Conservation (phyloP, 2,113 vertebrate species). For the Oryzias curvinotus region DNA sequence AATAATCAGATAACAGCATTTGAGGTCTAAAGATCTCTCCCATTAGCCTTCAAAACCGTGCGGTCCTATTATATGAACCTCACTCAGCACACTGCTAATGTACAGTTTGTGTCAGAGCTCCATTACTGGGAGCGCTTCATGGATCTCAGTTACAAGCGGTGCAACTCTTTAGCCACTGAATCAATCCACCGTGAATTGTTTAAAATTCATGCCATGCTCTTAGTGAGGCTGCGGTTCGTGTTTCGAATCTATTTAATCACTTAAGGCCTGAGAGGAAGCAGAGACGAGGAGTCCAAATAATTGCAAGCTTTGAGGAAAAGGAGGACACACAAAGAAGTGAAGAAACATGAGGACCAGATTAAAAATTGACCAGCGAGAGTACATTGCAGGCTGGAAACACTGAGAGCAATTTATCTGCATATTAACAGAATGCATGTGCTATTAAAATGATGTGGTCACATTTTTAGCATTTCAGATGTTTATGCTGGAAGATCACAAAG, state of each 20-base stretch:
- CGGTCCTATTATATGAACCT: constrained; percentile 6
- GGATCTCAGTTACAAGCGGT: constrained; percentile 29
- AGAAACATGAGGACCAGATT: not conserved
- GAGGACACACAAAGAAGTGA: not conserved
- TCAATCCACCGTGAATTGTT: constrained; percentile 53
- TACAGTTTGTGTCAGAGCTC: constrained; percentile 9
- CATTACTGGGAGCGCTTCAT: constrained; percentile 19
- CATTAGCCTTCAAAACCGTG: not conserved
- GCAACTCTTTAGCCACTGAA: constrained; percentile 49
- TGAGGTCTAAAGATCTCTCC: not conserved
- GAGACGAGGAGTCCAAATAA: constrained; percentile 18
- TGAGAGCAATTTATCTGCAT: too few species aligned
- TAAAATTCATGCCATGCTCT: constrained; percentile 58
- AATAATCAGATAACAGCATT: not conserved
- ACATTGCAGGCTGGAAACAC: too few species aligned
- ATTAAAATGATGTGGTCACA: too few species aligned
- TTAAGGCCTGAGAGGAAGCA: constrained; percentile 42
- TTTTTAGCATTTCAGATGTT: too few species aligned
- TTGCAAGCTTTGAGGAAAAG: constrained; percentile 7
- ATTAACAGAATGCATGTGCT: too few species aligned
- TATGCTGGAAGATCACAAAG: too few species aligned
- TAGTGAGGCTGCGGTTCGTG: constrained; percentile 46
- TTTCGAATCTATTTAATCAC: constrained; percentile 71
- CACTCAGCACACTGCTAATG: constrained; percentile 8
- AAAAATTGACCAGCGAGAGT: not conserved